Evolutionary conservation across 1,140 invertebrate species (phyloP), one percentile per base, ranked within the genome.

Genomic region (Caenorhabditis remanei): DNA sequence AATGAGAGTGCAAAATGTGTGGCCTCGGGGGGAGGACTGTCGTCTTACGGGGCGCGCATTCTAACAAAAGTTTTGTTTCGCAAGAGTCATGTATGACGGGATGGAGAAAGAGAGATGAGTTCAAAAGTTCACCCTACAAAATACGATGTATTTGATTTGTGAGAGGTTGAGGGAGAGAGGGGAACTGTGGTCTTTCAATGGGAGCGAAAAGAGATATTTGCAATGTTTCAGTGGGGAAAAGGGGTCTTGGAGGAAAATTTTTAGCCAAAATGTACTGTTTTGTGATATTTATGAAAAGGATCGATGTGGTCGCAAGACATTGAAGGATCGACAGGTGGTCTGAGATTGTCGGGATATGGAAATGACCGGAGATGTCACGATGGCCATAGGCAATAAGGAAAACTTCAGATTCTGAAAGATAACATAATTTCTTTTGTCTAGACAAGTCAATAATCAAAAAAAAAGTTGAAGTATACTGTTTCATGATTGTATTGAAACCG

Each of bases 1-100:
- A 58, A 58, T 1, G 55, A 71, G 65, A 71, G 65, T 71, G 65
- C 65, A 71, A 71, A 71, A 71, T 71, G 65, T 71, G 65, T 71
- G 61, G 61, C 56, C 56, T 61, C 56, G 56, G 40, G 61, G n/a
- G 1, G 41, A 71, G 11, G 65, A 71, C 65, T 71, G 65, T 71
- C 32, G 32, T 32, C 65, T 43, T 63, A 32, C 61, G 61, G n/a
- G 19, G 8, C 21, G n/a, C 4, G 6, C 55, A 14, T 19, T 58
- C 55, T 58, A 58, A 58, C 55, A 63, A 63, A 63, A 32, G 32
- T 32, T 32, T 32, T 43, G 40, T 71, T 71, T 71, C 65, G 65
- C 40, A 71, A 43, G 40, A 13, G 9, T 9, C 21, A 53, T 53
- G 16, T 11, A 16, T 53, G 50, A 53, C 32, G 32, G 32, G 32